These are phyloP conservation scores for Parotia lawesii DNA, from an alignment of 2,113 vertebrate genomes.

Conservation along the genomic window DNA sequence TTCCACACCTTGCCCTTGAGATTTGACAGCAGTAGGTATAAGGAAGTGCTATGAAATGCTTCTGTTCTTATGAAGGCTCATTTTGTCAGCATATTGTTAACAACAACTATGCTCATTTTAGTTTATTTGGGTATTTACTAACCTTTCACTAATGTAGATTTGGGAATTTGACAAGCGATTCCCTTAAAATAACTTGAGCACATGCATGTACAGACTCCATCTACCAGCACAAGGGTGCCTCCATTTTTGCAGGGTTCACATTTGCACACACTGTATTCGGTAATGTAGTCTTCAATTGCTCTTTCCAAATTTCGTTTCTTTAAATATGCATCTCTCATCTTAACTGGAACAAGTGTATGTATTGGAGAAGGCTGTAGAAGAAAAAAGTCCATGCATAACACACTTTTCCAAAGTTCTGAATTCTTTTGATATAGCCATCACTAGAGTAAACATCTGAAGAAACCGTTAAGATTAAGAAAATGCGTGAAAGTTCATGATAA, in stretches of 20 bases:
- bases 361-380: constrained; percentile 73
- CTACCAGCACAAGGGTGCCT: constrained; percentile 75
- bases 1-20: neutral
- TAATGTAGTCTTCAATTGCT: constrained; percentile 79
- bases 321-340: constrained; percentile 64
- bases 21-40: neutral
- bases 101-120: neutral
- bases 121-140: neutral
- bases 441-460: neutral
- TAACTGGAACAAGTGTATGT: constrained; percentile 78
- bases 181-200: constrained; percentile 76
- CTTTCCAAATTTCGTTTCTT: constrained; percentile 80
- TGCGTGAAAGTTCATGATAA: neutral
- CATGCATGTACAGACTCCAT: constrained; percentile 81
- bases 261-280: constrained; percentile 82
- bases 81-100: neutral
- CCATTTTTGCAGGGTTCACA: constrained; percentile 85
- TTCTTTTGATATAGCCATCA: neutral
- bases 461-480: neutral
- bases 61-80: neutral
- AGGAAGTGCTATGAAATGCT: neutral
- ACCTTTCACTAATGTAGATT: constrained; percentile 49
- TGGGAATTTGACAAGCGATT: constrained; percentile 76
- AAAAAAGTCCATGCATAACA: neutral
- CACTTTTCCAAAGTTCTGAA: neutral